Conservation (phyloP, 2,888 invertebrate species). For the Drosophila nigritarsus region DNA sequence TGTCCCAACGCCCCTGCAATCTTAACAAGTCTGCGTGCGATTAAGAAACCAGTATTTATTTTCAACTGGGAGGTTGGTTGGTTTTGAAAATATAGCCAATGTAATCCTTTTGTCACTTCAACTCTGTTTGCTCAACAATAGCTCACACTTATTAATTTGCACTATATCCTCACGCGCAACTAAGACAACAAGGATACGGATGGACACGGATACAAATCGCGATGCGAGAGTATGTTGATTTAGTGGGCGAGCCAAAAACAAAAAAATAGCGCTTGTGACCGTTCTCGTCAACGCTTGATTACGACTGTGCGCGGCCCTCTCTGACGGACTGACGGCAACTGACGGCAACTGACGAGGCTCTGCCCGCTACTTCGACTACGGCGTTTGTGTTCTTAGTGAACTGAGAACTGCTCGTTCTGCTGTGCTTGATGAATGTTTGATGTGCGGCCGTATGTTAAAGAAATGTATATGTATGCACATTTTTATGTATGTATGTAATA, state of each 20-base stretch:
- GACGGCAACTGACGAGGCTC: conserved; percentile 18
- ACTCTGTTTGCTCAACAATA: conserved; percentile 12
- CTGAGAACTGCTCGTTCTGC: conserved; percentile 25
- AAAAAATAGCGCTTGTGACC: conserved; percentile 52
- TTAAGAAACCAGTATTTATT: conserved; percentile 40
- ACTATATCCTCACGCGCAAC: conserved; percentile 7
- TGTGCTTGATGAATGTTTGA: conserved; percentile 63
- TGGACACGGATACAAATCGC: conserved; percentile 6
- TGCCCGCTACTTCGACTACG: conserved; percentile 42
- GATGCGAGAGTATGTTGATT: conserved; percentile 17
- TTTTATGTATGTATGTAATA: conserved; percentile 4
- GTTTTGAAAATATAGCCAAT: neutral
- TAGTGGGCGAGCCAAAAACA: conserved; percentile 16
- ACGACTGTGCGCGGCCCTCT: conserved; percentile 65
- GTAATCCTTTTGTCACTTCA: conserved; percentile 27
- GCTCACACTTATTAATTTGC: conserved; percentile 47
- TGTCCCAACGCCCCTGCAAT: conserved; percentile 46
- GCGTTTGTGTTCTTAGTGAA: conserved; percentile 46
- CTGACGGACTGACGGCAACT: conserved; percentile 42
- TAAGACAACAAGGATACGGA: conserved; percentile 11
- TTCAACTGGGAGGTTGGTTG: neutral
- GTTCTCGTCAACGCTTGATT: conserved; percentile 69
- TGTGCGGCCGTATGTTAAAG: conserved; percentile 16
- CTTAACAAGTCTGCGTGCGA: conserved; percentile 61
- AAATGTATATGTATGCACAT: conserved; percentile 1